phyloP scores from a whole-genome alignment of 1,140 invertebrate genomes.

The Listronotus bonariensis region DNA sequence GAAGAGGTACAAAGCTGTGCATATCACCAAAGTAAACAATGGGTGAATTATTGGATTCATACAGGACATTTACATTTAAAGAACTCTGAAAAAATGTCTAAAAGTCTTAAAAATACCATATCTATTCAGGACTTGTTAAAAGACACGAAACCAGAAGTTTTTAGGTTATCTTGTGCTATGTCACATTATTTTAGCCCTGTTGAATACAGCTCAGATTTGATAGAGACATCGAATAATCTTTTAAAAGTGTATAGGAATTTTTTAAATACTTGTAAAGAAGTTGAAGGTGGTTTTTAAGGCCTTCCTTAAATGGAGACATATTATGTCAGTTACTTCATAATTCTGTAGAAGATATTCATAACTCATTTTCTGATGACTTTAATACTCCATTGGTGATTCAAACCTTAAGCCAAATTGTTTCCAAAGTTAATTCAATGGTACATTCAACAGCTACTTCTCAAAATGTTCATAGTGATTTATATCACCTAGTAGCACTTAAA shows the following conservation, averaged over 20 bases:
- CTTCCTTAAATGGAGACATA: constrained; percentile 60
- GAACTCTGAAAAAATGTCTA: constrained; percentile 86
- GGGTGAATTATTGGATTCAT: constrained; percentile 94
- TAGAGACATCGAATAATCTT: constrained; percentile 66
- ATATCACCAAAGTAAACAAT: constrained; percentile 72
- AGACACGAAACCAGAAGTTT: constrained; percentile 67
- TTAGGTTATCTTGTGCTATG: constrained; percentile 83
- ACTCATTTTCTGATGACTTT: constrained; percentile 74
- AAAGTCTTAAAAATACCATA: constrained; percentile 87
- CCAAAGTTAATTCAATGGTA: constrained; percentile 68
- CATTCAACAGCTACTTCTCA: constrained; percentile 54
- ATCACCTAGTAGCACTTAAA: constrained; percentile 58
- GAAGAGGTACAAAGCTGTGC: constrained; percentile 91
- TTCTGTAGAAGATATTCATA: constrained; percentile 62
- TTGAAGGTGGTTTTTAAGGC: constrained; percentile 60
- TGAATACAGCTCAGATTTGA: constrained; percentile 69
- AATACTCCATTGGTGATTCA: constrained; percentile 72
- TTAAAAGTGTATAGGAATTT: constrained; percentile 74
- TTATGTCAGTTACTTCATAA: constrained; percentile 63
- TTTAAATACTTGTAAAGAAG: constrained; percentile 68
- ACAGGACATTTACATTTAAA: constrained; percentile 75
- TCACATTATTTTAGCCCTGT: constrained; percentile 78
- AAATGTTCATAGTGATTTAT: constrained; percentile 49
- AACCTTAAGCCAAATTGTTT: constrained; percentile 66
- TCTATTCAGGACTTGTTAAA: constrained; percentile 72